Base-by-base conservation (phyloP, 2,888 invertebrate genomes). In the Mongoloraphidia duomilia region DNA sequence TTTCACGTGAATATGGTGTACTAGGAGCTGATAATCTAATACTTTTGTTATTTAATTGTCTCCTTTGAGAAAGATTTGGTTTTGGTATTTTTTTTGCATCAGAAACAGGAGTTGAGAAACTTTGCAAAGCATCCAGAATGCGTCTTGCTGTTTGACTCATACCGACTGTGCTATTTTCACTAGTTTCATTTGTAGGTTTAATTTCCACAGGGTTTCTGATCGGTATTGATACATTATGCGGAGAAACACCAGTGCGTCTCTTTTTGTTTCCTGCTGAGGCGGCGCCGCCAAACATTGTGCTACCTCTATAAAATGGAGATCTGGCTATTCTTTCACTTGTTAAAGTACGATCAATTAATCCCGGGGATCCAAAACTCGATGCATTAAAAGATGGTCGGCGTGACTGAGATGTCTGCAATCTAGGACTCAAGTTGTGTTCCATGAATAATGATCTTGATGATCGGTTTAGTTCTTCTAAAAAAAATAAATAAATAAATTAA, bases 21-120 rank as follows among this genome's bases (percentile, higher is more conserved):
- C 50, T 56, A 60, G 5, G 61, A 56, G 26, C 26, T 26, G 26
- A 26, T 26, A 26, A 26, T 26, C 26, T 26, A 26, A 26, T 26
- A 26, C 26, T 26, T 26, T 26, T 63, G 51, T 44, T 62, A 63
- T 26, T 54, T 6, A 26, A 26, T 26, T 26, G 5, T 26, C 26
- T 26, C 26, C 26, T 26, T 5, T 26, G 26, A 26, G 56, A 53
- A 5, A 50, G 46, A 11, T 48, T 58, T 41, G 65, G 65, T n/a
- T 70, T 56, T 3, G 86, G 85, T 63, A 89, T 84, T 60, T 82
- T 82, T 60, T 79, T 83, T 2, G 84, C 88, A 64, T 90, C 89
- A 41, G 72, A 72, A 46, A 89, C 67, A 0, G 91, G 88, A 2
- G 89, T 84, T 0, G 87, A 82, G 67, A 85, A 88, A 57, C 83